Evolutionary conservation across 2,888 invertebrate species (phyloP), one percentile per base, ranked within the genome.

Genomic region (Zele albiditarsus): DNA sequence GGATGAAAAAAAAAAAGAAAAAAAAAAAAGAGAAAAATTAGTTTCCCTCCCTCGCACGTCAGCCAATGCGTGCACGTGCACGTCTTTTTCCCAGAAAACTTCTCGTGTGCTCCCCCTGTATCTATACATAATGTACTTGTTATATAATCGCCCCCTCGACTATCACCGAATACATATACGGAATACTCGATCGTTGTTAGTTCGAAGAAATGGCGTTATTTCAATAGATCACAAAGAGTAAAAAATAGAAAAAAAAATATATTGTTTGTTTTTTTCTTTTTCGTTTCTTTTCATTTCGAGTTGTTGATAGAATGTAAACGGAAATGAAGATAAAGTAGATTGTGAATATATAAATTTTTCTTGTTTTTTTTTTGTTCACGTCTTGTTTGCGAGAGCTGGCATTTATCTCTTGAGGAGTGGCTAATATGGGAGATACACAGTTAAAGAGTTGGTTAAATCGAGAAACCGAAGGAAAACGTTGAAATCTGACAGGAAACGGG

Each of bases 401-500:
- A 31, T 31, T 62, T 71, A 27, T 58, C 60, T 68, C 53, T 49
- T 28, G 27, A 25, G 33, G 60, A 60, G 60, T 38, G 60, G 33
- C 60, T 38, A 38, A 38, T 38, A 12, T 38, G 38, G 8, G 38
- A 38, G 38, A 38, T 38, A 38, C 12, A 38, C 12, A 38, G 38
- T 38, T 73, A 42, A 31, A 70, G 71, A 71, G 62, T 33, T 53
- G 28, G 62, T 46, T 68, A 71, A 57, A 69, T 70, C 28, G 71
- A 12, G 77, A 76, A 83, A 83, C 81, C 77, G 80, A 85, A 85
- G 83, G 81, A 88, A 87, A 87, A 82, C 82, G 82, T 83, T 86
- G 84, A 86, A 88, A 88, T 87, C 88, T 86, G 84, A 87, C 88
- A 88, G 89, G 89, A 89, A 89, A 86, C 82, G 80, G 79, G 75